Evolutionary conservation across 2,888 invertebrate genomes (phyloP).

Genomic region (Phytoseiulus persimilis): DNA sequence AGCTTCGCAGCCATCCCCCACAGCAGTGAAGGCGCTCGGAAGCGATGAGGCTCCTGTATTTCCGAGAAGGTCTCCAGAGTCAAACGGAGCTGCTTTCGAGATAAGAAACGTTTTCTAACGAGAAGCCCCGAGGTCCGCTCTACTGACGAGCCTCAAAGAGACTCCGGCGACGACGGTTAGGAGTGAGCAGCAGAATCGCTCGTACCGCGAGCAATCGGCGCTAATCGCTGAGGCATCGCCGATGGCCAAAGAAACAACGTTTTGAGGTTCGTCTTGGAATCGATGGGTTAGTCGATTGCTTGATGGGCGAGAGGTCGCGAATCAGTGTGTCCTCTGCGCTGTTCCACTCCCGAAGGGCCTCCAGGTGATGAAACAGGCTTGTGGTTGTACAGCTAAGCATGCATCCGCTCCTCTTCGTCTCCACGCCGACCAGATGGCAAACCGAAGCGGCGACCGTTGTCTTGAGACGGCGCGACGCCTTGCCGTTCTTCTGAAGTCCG

Average conservation of each 20-base stretch:
- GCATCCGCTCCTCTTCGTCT: slow-evolving; percentile 21
- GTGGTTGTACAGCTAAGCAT: neutral
- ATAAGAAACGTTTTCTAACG: too few species aligned
- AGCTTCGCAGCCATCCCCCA: too few species aligned
- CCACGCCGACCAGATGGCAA: neutral
- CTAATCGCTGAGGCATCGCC: neutral
- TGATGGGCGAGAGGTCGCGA: neutral
- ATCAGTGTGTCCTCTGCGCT: neutral
- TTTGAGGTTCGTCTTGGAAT: too few species aligned
- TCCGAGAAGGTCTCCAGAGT: too few species aligned
- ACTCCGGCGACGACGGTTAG: neutral
- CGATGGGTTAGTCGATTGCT: too few species aligned
- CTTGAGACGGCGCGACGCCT: neutral
- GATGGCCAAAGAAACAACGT: too few species aligned
- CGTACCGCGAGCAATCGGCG: neutral
- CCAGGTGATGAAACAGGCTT: neutral
- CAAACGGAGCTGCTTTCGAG: too few species aligned
- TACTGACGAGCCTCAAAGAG: neutral
- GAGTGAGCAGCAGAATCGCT: neutral
- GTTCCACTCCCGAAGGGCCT: neutral
- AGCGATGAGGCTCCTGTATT: too few species aligned
- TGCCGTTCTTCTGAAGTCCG: neutral
- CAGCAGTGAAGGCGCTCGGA: too few species aligned
- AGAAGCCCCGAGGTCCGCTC: too few species aligned
- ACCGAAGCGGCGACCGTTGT: slow-evolving; percentile 6